phyloP scores from a whole-genome alignment of 2,797 vertebrate genomes.

The Pangasius macronema region DNA sequence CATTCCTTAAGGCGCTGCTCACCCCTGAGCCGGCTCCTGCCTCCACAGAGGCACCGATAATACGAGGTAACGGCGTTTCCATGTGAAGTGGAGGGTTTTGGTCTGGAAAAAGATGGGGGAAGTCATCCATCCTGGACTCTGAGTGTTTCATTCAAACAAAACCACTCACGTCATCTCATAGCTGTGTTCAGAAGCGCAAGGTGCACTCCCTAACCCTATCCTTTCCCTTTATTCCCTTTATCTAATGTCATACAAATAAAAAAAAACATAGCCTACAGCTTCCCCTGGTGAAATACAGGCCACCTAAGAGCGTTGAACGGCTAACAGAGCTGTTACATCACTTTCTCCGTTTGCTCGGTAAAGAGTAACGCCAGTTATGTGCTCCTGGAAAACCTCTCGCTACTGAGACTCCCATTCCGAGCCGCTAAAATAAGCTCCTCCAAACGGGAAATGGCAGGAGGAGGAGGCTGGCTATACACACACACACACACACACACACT shows the following conservation, averaged over 20 bases:
- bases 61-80: conserved; percentile 70
- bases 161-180: conserved; percentile 30
- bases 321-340: background rate
- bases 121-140: conserved; percentile 50
- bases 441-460: conserved; percentile 33
- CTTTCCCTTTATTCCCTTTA: conserved; percentile 32
- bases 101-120: conserved; percentile 42
- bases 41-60: conserved; percentile 55
- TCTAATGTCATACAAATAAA: conserved; percentile 41
- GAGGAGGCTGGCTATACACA: conserved; percentile 1
- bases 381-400: conserved; percentile 14
- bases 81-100: conserved; percentile 74
- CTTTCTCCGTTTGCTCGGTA: background rate
- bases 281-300: background rate
- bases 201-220: conserved; percentile 8
- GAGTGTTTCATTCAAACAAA: conserved; percentile 36
- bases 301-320: background rate
- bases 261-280: conserved; percentile 7
- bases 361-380: background rate
- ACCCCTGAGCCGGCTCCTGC: conserved; percentile 64
- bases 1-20: conserved; percentile 80
- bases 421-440: background rate
- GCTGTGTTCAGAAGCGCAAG: conserved; percentile 23
- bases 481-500: background rate
- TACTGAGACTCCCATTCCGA: conserved; percentile 19